These are phyloP conservation scores for Ctenopoma kingsleyae DNA, from an alignment of 2,797 vertebrate species.

Conservation along the genomic window DNA sequence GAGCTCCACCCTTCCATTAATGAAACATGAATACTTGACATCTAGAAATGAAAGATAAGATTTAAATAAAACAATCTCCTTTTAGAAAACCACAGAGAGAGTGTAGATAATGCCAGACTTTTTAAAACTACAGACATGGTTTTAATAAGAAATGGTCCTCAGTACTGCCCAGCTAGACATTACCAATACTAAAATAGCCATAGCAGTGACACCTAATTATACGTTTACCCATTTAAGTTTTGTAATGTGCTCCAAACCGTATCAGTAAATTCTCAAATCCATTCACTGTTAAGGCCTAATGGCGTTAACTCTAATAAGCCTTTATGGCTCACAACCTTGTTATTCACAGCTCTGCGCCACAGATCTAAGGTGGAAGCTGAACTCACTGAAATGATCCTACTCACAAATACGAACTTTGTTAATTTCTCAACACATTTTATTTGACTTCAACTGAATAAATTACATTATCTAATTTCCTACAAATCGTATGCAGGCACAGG, in stretches of 20 bases:
- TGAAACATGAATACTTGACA: slow-evolving; percentile 25
- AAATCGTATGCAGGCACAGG: slow-evolving; percentile 32
- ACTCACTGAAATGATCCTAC: background rate
- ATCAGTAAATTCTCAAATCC: slow-evolving; percentile 29
- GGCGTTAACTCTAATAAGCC: background rate
- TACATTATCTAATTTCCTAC: slow-evolving; percentile 3
- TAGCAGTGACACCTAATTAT: slow-evolving; percentile 46
- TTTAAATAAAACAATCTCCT: slow-evolving; percentile 44
- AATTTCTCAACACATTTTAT: slow-evolving; percentile 24
- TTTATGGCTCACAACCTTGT: background rate
- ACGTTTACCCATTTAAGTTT: slow-evolving; percentile 31
- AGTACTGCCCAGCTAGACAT: slow-evolving; percentile 34
- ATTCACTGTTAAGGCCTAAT: slow-evolving; percentile 7
- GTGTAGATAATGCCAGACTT: slow-evolving; percentile 45
- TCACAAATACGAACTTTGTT: slow-evolving; percentile 1
- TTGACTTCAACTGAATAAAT: slow-evolving; percentile 31
- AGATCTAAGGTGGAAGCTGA: background rate
- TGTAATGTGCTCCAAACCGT: slow-evolving; percentile 16
- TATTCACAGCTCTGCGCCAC: slow-evolving; percentile 8
- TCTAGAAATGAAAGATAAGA: slow-evolving; percentile 56
- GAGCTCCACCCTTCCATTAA: slow-evolving; percentile 13
- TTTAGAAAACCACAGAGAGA: slow-evolving; percentile 42
- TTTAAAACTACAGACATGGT: slow-evolving; percentile 53
- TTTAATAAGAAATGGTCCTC: slow-evolving; percentile 54
- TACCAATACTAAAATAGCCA: slow-evolving; percentile 50